Evolutionary conservation across 2,888 invertebrate species (phyloP).

Genomic region (Rhorus exstirpatorius): DNA sequence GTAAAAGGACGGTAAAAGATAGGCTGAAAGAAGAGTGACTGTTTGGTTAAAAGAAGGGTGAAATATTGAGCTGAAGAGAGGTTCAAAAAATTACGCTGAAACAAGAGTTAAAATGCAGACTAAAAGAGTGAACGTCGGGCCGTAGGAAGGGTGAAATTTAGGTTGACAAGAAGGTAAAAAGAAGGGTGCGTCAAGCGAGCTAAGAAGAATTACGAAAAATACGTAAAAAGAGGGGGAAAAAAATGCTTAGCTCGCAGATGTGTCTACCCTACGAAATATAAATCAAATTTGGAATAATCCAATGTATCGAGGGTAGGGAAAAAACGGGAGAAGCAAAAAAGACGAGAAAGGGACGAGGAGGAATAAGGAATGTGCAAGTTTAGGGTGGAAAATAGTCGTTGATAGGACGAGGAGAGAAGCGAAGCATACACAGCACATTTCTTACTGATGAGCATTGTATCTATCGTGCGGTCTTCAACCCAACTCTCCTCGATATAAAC

Average conservation of each 20-base stretch:
- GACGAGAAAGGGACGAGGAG: background rate
- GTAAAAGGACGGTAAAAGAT: too few relatives aligned
- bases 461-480: background rate
- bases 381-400: conserved; percentile 24
- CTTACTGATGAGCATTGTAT: background rate
- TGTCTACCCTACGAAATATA: conserved; percentile 3
- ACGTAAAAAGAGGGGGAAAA: too few relatives aligned
- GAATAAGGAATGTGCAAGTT: background rate
- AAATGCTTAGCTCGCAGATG: background rate
- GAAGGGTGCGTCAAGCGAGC: too few relatives aligned
- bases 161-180: too few relatives aligned
- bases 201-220: background rate
- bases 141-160: too few relatives aligned
- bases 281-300: conserved; percentile 12
- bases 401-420: conserved; percentile 8
- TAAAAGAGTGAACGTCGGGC: too few relatives aligned
- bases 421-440: conserved; percentile 8
- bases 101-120: too few relatives aligned
- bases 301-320: background rate
- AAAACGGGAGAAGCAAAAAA: background rate
- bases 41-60: too few relatives aligned
- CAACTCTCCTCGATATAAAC: conserved; percentile 34
- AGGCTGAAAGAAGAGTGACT: too few relatives aligned
- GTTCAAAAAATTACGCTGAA: too few relatives aligned
- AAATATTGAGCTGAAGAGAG: too few relatives aligned